phyloP scores from a whole-genome alignment of 1,140 invertebrate genomes.

The Maniola jurtina region DNA sequence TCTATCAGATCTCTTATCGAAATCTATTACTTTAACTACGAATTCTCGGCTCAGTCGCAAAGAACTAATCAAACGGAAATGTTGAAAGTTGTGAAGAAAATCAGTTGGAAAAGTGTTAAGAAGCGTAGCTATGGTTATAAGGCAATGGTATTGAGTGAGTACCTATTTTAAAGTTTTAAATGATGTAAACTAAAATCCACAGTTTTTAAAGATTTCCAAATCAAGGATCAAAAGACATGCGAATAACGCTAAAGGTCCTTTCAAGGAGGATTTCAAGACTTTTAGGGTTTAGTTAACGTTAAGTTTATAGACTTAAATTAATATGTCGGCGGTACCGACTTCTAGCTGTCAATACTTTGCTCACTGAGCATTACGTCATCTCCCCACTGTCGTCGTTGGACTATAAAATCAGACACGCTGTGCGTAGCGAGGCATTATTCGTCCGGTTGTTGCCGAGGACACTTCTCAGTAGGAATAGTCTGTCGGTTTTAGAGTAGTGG shows the following conservation, averaged over 20 bases:
- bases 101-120: conserved; percentile 47
- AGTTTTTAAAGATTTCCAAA: background rate
- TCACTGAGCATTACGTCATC: no score
- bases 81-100: conserved; percentile 34
- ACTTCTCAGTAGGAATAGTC: no score
- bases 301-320: background rate
- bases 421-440: no score
- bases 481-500: no score
- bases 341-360: no score
- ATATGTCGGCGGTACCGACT: no score
- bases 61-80: conserved; percentile 13
- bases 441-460: no score
- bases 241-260: no score
- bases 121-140: conserved; percentile 36
- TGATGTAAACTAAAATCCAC: background rate
- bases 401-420: no score
- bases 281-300: background rate
- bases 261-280: no score
- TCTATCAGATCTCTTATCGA: conserved; percentile 28
- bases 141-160: conserved; percentile 52
- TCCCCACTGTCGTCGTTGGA: no score
- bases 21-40: conserved; percentile 9
- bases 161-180: background rate
- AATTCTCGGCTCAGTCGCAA: conserved; percentile 7
- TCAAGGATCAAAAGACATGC: no score